Evolutionary conservation across 2,888 invertebrate genomes (phyloP), one percentile per base, ranked within the genome.

Genomic region (Hirtodrosophila trivittata): DNA sequence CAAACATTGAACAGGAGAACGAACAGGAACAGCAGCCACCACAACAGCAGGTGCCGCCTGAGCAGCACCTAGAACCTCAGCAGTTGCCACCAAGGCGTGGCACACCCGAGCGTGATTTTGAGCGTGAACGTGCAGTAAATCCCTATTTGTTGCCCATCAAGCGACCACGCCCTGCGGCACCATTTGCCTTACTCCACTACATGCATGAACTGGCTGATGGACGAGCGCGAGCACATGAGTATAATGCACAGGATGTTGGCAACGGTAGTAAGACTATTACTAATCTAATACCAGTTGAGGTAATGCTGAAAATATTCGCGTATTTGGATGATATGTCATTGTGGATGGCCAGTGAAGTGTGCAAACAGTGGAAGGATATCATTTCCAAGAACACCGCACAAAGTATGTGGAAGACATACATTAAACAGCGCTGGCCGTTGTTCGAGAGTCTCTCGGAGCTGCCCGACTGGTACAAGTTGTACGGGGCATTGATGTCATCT

Each of bases 291-390:
- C 90, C 88, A 38, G 87, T 92, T 74, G 77, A 92, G 94, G 96
- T 98, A 75, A 91, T 97, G 87, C 93, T 97, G 46, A 94, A 95
- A 68, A 96, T 98, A 66, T 97, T 98, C 91, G 94, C 95, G 46
- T 95, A 96, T 90, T 92, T 98, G 87, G 98, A 98, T 89, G 97
- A 98, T 91, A 93, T 98, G 87, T 97, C 97, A 0, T 92, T 98
- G 81, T 96, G 97, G 94, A 95, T 95, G 86, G 96, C 95, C 57
- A 95, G 96, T 32, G 95, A 95, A 88, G 97, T 97, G 25, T 97
- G 97, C 89, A 92, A 93, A 68, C 94, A 97, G 68, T 98, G 97
- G 97, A 92, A 94, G 69, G 93, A 95, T 35, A 93, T 98, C 26
- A 92, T 98, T 50, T 93, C 94, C 55, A 94, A 95, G 66, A 95